Conservation (phyloP, 2,797 vertebrate species). For the Catostomus latipinnis region DNA sequence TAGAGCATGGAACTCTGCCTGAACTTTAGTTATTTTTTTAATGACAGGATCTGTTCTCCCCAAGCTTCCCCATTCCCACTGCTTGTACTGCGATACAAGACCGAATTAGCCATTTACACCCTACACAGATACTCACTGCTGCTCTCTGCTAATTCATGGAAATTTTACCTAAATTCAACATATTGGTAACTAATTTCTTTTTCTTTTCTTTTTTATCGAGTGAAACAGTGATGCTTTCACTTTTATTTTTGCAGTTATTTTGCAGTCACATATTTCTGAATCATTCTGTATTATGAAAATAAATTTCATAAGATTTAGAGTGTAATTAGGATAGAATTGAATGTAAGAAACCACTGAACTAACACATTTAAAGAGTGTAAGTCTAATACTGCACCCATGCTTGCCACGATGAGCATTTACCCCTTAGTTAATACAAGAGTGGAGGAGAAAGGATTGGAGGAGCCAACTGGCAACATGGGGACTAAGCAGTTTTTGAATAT, state of each 20-base stretch:
- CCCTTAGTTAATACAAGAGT: slow-evolving; percentile 38
- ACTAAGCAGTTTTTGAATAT: slow-evolving; percentile 96
- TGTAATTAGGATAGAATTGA: slow-evolving; percentile 5
- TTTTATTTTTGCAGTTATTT: background rate
- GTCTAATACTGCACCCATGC: slow-evolving; percentile 37
- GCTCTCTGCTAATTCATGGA: too few relatives aligned
- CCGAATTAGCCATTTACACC: too few relatives aligned
- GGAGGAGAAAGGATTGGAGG: slow-evolving; percentile 14
- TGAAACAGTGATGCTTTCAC: slow-evolving; percentile 1
- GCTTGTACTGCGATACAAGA: too few relatives aligned
- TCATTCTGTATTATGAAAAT: slow-evolving; percentile 21
- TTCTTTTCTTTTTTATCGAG: background rate
- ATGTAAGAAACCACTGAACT: slow-evolving; percentile 8
- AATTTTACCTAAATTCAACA: too few relatives aligned
- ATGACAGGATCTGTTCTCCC: too few relatives aligned
- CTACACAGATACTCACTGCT: too few relatives aligned
- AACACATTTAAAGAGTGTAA: slow-evolving; percentile 5
- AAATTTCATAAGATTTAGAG: background rate
- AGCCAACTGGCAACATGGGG: slow-evolving; percentile 67
- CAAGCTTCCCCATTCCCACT: too few relatives aligned
- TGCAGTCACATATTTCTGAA: background rate
- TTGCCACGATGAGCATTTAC: slow-evolving; percentile 40
- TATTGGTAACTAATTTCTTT: background rate
- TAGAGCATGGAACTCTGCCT: too few relatives aligned
- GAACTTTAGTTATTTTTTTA: too few relatives aligned